A percentile compares a stretch with the other conserved stretches of the same genome.
phyloP scores from a whole-genome alignment of 2,797 vertebrate species.

The Peromyscus aztecus region DNA sequence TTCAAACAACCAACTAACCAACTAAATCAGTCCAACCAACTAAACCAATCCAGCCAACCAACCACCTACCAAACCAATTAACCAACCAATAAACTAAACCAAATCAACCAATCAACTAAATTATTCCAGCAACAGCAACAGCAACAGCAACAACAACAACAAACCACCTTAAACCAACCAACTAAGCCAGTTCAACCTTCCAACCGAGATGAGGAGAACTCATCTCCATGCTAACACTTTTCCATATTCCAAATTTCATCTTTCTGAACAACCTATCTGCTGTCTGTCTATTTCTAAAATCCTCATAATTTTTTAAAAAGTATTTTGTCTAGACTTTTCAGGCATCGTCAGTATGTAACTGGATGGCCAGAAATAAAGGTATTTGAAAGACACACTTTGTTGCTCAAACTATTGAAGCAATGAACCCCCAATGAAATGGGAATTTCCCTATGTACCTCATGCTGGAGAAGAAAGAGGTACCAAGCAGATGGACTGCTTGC shows the following conservation, averaged over 20 bases:
- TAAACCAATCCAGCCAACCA: not conserved
- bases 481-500: not conserved
- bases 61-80: not conserved
- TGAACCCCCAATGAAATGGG: not conserved
- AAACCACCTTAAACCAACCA: too few relatives aligned
- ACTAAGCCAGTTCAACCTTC: not conserved
- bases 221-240: not conserved
- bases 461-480: not conserved
- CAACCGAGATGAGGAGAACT: not conserved
- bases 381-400: not conserved
- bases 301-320: not conserved
- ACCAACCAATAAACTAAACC: not conserved
- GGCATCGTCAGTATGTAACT: not conserved
- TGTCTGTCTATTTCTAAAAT: conserved; percentile 39
- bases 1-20: not conserved
- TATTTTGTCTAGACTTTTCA: conserved; percentile 11
- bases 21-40: not conserved
- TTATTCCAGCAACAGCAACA: too few relatives aligned
- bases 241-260: conserved; percentile 8
- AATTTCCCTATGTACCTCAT: not conserved
- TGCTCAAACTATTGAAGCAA: not conserved
- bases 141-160: too few relatives aligned
- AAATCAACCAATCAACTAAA: not conserved
- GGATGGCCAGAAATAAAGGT: not conserved
- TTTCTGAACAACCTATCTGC: not conserved